These are phyloP conservation scores for Gymnoscopelus braueri DNA, from an alignment of 2,797 vertebrate species.

Conservation along the genomic window DNA sequence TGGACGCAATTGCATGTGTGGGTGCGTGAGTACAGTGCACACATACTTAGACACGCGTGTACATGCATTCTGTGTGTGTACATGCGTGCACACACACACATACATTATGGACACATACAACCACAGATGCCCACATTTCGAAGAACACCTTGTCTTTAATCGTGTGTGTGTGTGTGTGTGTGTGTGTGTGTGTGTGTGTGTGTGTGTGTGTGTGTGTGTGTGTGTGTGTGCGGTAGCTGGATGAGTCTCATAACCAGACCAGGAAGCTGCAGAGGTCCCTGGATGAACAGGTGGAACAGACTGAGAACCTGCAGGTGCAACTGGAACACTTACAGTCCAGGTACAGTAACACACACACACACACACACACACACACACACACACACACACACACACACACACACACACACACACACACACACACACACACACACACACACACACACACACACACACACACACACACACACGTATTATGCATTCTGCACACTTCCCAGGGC, in stretches of 20 bases:
- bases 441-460: not conserved
- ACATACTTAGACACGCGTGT: slow-evolving; percentile 13
- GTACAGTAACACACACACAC: slow-evolving; percentile 62
- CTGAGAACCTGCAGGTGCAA: slow-evolving; percentile 95
- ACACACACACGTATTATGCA: too few relatives aligned
- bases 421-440: not conserved
- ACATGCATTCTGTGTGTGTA: too few relatives aligned
- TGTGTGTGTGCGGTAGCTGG: slow-evolving; percentile 78
- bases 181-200: slow-evolving; percentile 1
- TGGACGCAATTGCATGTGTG: too few relatives aligned
- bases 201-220: not conserved
- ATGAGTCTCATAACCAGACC: slow-evolving; percentile 94
- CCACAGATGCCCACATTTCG: too few relatives aligned
- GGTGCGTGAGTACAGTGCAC: too few relatives aligned
- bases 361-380: slow-evolving; percentile 15
- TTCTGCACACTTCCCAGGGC: too few relatives aligned
- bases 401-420: slow-evolving; percentile 16
- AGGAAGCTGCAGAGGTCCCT: slow-evolving; percentile 94
- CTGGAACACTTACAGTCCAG: slow-evolving; percentile 95
- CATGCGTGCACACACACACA: too few relatives aligned
- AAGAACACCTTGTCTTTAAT: too few relatives aligned
- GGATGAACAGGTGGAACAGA: slow-evolving; percentile 95
- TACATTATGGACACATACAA: too few relatives aligned
- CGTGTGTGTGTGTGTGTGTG: not conserved
- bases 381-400: not conserved